Evolutionary conservation across 2,113 vertebrate species (phyloP), one percentile per base, ranked within the genome.

Genomic region (Grammomys dolichurus): DNA sequence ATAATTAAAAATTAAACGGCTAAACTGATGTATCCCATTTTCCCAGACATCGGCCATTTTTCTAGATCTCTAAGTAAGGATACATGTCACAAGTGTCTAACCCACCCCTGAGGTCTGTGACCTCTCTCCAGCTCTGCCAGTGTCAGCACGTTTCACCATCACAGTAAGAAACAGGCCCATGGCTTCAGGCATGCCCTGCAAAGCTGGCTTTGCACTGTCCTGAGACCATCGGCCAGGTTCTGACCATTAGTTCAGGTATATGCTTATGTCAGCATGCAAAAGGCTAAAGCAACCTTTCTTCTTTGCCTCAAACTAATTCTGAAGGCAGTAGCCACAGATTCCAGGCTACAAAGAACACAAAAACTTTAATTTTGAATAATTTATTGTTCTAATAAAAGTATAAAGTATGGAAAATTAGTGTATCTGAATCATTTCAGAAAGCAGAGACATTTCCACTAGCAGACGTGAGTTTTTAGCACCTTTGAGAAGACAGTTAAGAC

Each of bases 331-430:
- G 75, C 10, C 82, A 89, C 58, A 82, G n/a, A 16, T 26, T 85
- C 13, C 13, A 85, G 81, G 93, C 46, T n/a, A 28, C 28, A 26
- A 85, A 90, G 72, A 87, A 90, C 63, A 43, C 54, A 78, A 75
- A 63, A 0, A 60, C 92, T 97, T 97, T 97, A 97, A 97, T 98
- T 89, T 93, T 98, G 96, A 98, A 98, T 98, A 98, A 98, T 99
- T 99, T 99, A 98, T 99, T 99, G 98, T 98, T 97, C 97, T 98
- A 98, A 98, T 97, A 98, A 98, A 93, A 98, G 97, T 98, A 98
- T 95, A 97, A 98, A 98, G 98, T 98, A 86, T 98, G 98, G 96
- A 97, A 98, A 98, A 91, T 96, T 40, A 65, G 97, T 97, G 96
- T 97, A 92, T 97, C 67, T 97, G 94, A 95, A 95, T 84, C 95